phyloP scores from a whole-genome alignment of 2,888 invertebrate species.

The Campaea margaritaria region DNA sequence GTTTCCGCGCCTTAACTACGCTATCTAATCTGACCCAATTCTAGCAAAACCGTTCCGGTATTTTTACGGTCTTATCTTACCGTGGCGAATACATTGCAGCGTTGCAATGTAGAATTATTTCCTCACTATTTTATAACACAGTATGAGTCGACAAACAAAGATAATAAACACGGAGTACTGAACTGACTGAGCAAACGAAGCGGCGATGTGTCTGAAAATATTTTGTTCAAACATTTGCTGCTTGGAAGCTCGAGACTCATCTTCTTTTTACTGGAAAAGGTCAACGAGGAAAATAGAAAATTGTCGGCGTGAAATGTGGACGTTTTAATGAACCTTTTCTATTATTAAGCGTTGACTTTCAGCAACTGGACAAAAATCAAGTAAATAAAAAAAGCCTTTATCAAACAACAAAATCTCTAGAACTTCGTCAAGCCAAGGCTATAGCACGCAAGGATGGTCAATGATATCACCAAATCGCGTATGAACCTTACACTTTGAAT shows the following conservation, averaged over 20 bases:
- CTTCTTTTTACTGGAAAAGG: constrained; percentile 37
- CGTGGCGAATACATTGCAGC: constrained; percentile 46
- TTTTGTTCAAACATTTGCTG: constrained; percentile 38
- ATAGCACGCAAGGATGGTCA: too few relatives aligned
- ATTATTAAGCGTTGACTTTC: constrained; percentile 9
- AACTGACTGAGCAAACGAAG: constrained; percentile 31
- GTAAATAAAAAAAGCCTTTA: too few relatives aligned
- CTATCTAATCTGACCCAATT: constrained; percentile 50
- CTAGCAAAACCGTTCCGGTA: constrained; percentile 45
- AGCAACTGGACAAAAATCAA: too few relatives aligned
- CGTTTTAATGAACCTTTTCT: constrained; percentile 27
- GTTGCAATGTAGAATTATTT: constrained; percentile 37
- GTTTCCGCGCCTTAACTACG: constrained; percentile 30
- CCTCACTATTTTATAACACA: constrained; percentile 34
- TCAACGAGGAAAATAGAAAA: constrained; percentile 29
- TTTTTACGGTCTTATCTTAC: constrained; percentile 54
- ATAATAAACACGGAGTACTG: constrained; percentile 35
- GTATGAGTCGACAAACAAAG: constrained; percentile 40
- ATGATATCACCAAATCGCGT: too few relatives aligned
- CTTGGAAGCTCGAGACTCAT: constrained; percentile 33
- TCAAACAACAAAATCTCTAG: too few relatives aligned
- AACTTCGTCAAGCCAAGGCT: too few relatives aligned
- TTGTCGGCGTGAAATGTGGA: constrained; percentile 26
- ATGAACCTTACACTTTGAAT: too few relatives aligned
- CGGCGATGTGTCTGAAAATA: constrained; percentile 35